phyloP scores from a whole-genome alignment of 2,888 invertebrate genomes.

The Lepidocyrtinus sp. region DNA sequence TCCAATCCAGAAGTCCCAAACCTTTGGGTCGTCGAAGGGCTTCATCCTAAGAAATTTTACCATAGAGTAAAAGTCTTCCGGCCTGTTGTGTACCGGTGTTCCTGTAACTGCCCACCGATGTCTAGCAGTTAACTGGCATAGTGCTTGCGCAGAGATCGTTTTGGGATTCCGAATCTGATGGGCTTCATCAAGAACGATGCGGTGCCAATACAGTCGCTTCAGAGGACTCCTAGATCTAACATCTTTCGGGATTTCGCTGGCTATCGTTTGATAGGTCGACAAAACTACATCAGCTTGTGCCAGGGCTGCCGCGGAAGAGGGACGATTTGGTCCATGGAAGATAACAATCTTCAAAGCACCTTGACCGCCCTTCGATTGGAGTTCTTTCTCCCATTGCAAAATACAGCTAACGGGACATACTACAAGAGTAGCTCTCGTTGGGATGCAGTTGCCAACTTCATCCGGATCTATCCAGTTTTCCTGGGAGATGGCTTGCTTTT shows the following conservation, averaged over 20 bases:
- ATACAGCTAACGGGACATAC: slow-evolving; percentile 93
- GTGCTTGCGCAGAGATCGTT: slow-evolving; percentile 81
- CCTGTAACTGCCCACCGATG: slow-evolving; percentile 92
- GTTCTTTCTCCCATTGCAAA: slow-evolving; percentile 91
- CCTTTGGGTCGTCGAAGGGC: slow-evolving; percentile 90
- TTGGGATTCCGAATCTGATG: slow-evolving; percentile 93
- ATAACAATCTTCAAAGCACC: slow-evolving; percentile 79
- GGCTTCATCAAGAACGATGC: slow-evolving; percentile 94
- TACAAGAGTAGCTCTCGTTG: slow-evolving; percentile 82
- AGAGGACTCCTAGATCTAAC: slow-evolving; percentile 74
- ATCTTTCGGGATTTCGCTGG: slow-evolving; percentile 61
- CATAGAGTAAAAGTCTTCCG: slow-evolving; percentile 79
- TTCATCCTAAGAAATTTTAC: slow-evolving; percentile 87
- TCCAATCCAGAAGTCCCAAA: slow-evolving; percentile 95
- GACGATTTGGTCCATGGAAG: slow-evolving; percentile 88
- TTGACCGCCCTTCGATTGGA: slow-evolving; percentile 79
- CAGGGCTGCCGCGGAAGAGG: slow-evolving; percentile 74
- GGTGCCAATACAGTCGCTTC: slow-evolving; percentile 83
- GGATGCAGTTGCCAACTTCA: slow-evolving; percentile 55
- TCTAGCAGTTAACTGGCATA: slow-evolving; percentile 78
- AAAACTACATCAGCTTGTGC: slow-evolving; percentile 86
- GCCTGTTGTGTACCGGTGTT: slow-evolving; percentile 90
- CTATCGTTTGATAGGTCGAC: slow-evolving; percentile 81
- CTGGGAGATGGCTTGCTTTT: not conserved
- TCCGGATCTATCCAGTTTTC: slow-evolving; percentile 48